Evolutionary conservation across 2,113 vertebrate species (phyloP), one percentile per base, ranked within the genome.

Genomic region (Serilophus lunatus): DNA sequence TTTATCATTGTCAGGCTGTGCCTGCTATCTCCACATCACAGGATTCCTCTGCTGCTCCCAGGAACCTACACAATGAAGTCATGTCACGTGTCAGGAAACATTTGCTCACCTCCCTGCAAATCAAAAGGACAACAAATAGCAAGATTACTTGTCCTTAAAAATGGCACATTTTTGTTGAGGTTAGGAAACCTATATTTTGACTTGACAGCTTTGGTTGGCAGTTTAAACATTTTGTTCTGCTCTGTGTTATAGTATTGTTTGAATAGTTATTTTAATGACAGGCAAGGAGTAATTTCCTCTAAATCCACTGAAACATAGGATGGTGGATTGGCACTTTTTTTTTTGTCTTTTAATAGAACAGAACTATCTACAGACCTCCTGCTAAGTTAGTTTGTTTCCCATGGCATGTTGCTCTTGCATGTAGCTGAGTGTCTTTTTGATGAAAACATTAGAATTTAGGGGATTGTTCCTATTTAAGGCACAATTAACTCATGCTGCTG

Each of bases 1-100:
- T 87, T 93, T 95, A 88, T 86, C 89, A 69, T 94, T 90, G 79
- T 94, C 86, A 90, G 71, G 42, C 89, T 90, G 57, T 96, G 85
- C 35, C 68, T 90, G 72, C 76, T 91, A 93, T 65, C 72, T 95
- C 76, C 49, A 35, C 81, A 82, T 82, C 16, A 1, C 64, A 95
- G 69, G 69, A 92, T 94, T 82, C 68, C 82, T 95, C 93, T 93
- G 72, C 84, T 92, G 36, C 69, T 96, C 79, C 69, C 49, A 35
- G 72, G 61, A 95, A 86, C 51, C 81, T 76, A 68, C 64, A 69
- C 90, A 93, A 79, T 64, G 35, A 50, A 94, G 57, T 63, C 72
- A 47, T 2, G 2, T 86, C 82, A 70, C 29, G 5, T 78, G 77
- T 72, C 82, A 31, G 3, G 26, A 71, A 90, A 66, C 29, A 0